Percentiles rank a stretch among this genome's conserved stretches.
Evolutionary conservation across 2,113 vertebrate genomes (phyloP).

Genomic region (Clarias magur): DNA sequence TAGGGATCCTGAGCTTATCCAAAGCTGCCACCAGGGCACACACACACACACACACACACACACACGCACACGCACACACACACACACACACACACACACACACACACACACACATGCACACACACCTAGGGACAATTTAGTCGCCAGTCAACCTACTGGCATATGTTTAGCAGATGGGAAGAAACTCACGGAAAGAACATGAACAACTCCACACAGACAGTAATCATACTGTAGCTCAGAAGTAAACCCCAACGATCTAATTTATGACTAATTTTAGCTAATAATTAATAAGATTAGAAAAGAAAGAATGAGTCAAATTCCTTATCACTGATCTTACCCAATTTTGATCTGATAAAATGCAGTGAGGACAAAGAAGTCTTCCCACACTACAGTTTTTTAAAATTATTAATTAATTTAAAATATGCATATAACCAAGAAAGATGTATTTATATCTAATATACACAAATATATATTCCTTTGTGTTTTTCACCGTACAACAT

Average conservation of each 20-base stretch:
- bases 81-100: too few species aligned
- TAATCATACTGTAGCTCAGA: neutral
- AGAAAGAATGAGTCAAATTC: neutral
- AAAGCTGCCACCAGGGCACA: neutral
- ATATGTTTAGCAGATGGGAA: conserved; percentile 9
- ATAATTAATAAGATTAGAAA: too few species aligned
- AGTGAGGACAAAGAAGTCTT: neutral
- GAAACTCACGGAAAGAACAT: neutral
- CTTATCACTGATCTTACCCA: neutral
- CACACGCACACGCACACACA: too few species aligned
- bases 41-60: neutral
- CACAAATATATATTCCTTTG: neutral
- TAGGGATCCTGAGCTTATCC: neutral
- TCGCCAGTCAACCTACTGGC: neutral
- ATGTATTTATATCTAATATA: neutral
- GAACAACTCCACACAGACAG: neutral
- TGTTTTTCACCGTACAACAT: neutral
- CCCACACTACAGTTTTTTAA: neutral
- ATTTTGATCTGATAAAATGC: neutral
- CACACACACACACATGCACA: neutral
- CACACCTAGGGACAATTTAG: neutral
- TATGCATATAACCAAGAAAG: too few species aligned
- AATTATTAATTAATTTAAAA: neutral
- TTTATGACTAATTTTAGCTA: too few species aligned
- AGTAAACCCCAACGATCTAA: neutral